Percentiles rank a stretch among this genome's conserved stretches.
These are phyloP conservation scores for Brachynemurus nebulosus DNA, from an alignment of 2,888 invertebrate genomes.

Conservation along the genomic window DNA sequence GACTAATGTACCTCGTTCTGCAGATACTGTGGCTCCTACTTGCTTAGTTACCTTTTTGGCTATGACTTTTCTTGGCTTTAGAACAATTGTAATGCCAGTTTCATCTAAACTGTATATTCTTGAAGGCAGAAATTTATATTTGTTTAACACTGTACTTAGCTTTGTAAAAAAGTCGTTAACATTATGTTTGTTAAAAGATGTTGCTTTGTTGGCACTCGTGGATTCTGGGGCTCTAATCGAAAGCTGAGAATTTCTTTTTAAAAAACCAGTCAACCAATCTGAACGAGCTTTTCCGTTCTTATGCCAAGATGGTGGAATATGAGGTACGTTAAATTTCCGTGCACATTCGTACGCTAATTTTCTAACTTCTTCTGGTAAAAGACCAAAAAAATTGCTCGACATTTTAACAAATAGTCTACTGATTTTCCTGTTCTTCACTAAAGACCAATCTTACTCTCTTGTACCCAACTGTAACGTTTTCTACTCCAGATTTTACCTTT, in stretches of 20 bases:
- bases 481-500: constrained; percentile 3
- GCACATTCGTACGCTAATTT: constrained; percentile 15
- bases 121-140: neutral
- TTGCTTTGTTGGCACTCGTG: constrained; percentile 17
- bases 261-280: constrained; percentile 17
- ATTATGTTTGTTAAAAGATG: constrained; percentile 13
- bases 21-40: constrained; percentile 13
- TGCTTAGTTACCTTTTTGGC: constrained; percentile 11
- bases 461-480: constrained; percentile 2
- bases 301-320: constrained; percentile 14
- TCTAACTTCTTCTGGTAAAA: constrained; percentile 14
- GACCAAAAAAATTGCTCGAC: constrained; percentile 13
- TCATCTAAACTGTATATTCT: constrained; percentile 7
- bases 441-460: constrained; percentile 1
- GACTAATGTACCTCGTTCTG: constrained; percentile 17
- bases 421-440: constrained; percentile 7
- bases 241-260: constrained; percentile 15
- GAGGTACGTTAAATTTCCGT: constrained; percentile 11
- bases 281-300: constrained; percentile 12
- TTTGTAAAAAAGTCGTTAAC: constrained; percentile 2
- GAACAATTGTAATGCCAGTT: constrained; percentile 7
- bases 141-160: neutral
- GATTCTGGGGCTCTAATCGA: constrained; percentile 19
- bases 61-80: constrained; percentile 5
- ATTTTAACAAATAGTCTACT: constrained; percentile 10